Conservation (phyloP, 2,888 invertebrate species). For the Drosophila paracracens region DNA sequence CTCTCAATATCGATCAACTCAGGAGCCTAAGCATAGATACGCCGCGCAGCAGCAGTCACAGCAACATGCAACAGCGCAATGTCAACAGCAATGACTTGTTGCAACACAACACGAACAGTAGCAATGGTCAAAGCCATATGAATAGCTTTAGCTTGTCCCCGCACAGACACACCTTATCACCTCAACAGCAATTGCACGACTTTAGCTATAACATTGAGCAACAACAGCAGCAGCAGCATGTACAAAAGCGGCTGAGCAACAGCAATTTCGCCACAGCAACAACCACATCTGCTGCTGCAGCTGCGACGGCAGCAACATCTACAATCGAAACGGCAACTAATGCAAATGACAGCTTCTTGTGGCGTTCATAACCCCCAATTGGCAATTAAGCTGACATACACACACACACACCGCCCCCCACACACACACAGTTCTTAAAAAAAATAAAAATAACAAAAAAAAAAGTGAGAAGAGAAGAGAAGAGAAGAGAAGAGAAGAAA, state of each 20-base stretch:
- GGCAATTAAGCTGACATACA: not conserved
- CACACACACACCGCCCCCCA: not conserved
- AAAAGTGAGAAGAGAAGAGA: not conserved
- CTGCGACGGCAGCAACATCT: conserved; percentile 28
- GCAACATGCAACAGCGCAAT: conserved; percentile 9
- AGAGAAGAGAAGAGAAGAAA: conserved; percentile 7
- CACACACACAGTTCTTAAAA: conserved; percentile 4
- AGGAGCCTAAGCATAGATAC: conserved; percentile 20
- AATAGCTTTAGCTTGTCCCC: conserved; percentile 28
- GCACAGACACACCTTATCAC: conserved; percentile 15
- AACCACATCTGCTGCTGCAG: conserved; percentile 25
- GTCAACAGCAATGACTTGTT: conserved; percentile 20
- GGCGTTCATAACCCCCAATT: conserved; percentile 68
- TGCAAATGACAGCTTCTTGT: conserved; percentile 51
- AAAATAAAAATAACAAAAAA: not conserved
- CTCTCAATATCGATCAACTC: conserved; percentile 2
- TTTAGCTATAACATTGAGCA: conserved; percentile 45
- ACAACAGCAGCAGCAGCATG: conserved; percentile 53
- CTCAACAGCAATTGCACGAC: conserved; percentile 43
- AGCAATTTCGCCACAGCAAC: conserved; percentile 35
- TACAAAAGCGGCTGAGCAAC: conserved; percentile 51
- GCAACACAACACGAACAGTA: conserved; percentile 15
- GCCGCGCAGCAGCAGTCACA: conserved; percentile 6
- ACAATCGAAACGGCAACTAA: conserved; percentile 10
- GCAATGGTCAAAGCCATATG: conserved; percentile 14